phyloP scores from a whole-genome alignment of 2,797 vertebrate species.

The Gephyroberyx darwinii region DNA sequence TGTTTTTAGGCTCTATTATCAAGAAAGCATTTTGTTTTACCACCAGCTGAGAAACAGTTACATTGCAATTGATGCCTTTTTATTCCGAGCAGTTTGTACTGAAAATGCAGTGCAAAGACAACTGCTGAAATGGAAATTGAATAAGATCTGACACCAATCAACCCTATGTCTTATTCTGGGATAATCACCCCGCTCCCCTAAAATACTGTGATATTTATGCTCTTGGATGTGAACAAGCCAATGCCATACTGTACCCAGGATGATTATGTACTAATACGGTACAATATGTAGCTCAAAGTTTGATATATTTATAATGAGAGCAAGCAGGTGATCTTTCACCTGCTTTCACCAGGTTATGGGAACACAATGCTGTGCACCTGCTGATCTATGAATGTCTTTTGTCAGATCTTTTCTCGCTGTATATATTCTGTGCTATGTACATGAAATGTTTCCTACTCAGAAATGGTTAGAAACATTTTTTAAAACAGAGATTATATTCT shows the following conservation, averaged over 20 bases:
- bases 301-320: constrained; percentile 62
- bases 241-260: constrained; percentile 11
- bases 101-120: constrained; percentile 16
- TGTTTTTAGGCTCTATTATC: neutral
- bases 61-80: neutral
- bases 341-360: constrained; percentile 65
- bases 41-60: neutral
- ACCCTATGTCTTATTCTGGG: constrained; percentile 55
- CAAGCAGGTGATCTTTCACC: constrained; percentile 17
- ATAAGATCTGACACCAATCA: constrained; percentile 25
- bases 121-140: constrained; percentile 26
- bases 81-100: neutral
- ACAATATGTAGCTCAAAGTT: constrained; percentile 59
- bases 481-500: constrained; percentile 65
- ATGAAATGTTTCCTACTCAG: constrained; percentile 67
- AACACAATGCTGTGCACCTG: constrained; percentile 62
- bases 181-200: constrained; percentile 50
- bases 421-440: constrained; percentile 51
- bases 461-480: constrained; percentile 47
- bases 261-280: constrained; percentile 45
- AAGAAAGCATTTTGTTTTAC: neutral
- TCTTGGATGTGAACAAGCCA: constrained; percentile 31
- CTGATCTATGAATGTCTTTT: constrained; percentile 58
- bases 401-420: constrained; percentile 36
- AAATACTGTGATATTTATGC: constrained; percentile 50